Base-by-base conservation (phyloP, 2,113 vertebrate species). In the Platysternon megacephalum region DNA sequence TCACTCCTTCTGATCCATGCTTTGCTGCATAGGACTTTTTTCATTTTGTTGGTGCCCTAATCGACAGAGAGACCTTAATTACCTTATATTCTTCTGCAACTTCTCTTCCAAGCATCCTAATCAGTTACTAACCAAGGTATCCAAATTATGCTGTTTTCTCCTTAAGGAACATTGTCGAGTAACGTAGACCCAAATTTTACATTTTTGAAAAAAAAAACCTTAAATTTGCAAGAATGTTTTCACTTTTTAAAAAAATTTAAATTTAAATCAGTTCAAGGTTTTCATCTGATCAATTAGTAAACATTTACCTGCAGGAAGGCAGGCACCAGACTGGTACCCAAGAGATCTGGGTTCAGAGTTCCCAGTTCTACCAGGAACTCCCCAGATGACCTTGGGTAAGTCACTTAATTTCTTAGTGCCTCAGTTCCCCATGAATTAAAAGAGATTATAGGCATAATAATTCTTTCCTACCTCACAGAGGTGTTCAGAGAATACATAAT, bases 1-100 rank as follows among this genome's bases (percentile, higher is more conserved):
- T 68, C 35, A 32, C 65, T n/a, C 35, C 58, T 65, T 32, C 35
- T n/a, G 65, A 35, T 68, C 29, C 58, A 68, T 10, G 35, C 17
- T n/a, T 58, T 58, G 28, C 5, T 12, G 56, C 56, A 58, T 13
- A 29, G 28, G 28, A 32, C 56, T 58, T 58, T 58, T 58, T 58
- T 29, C 61, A 2, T 0, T 0, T 3, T 51, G 35, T 24, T 9
- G 49, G 85, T 19, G 49, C 85, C 86, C 58, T 19, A 9, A 46
- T 11, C 4, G 21, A 21, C 32, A 65, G 4, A 74, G 26, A 46
- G 46, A 78, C 22, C 14, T 7, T 13, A 0, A 0, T 3, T 52
- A 84, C 42, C 79, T 68, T 48, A 84, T 16, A 39, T 29, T 49
- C 44, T 52, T 82, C 29, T 79, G 65, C 82, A n/a, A 76, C 6